Evolutionary conservation across 2,113 vertebrate species (phyloP).

Genomic region (Stictonetta naevosa): DNA sequence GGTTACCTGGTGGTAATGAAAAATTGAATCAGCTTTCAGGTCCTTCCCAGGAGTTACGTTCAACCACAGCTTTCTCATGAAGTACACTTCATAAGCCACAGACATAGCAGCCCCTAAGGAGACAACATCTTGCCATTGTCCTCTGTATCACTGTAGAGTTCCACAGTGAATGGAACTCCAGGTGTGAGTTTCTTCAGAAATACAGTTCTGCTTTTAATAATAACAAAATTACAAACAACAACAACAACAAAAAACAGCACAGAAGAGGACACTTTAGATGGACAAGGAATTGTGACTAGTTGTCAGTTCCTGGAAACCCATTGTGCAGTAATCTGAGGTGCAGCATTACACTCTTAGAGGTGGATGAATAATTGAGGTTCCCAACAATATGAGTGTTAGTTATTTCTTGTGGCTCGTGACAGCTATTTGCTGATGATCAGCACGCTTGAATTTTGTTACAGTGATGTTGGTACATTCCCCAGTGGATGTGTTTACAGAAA

Average conservation of each 20-base stretch:
- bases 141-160: neutral
- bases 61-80: slow-evolving; percentile 97
- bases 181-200: neutral
- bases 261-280: neutral
- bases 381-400: neutral
- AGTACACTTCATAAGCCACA: slow-evolving; percentile 86
- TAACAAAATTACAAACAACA: neutral
- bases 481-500: neutral
- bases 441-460: neutral
- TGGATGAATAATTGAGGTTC: neutral
- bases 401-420: neutral
- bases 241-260: neutral
- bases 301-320: neutral
- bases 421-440: neutral
- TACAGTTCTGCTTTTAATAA: neutral
- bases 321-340: neutral
- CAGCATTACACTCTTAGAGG: neutral
- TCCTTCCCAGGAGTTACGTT: slow-evolving; percentile 90
- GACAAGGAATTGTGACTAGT: neutral
- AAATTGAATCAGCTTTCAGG: slow-evolving; percentile 87
- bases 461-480: neutral
- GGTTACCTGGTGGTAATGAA: slow-evolving; percentile 95
- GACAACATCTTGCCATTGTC: neutral
- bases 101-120: slow-evolving; percentile 70
- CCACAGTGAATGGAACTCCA: too few species aligned